phyloP scores from a whole-genome alignment of 2,888 invertebrate genomes.

The Pseudococcus jackbeardsleyi region DNA sequence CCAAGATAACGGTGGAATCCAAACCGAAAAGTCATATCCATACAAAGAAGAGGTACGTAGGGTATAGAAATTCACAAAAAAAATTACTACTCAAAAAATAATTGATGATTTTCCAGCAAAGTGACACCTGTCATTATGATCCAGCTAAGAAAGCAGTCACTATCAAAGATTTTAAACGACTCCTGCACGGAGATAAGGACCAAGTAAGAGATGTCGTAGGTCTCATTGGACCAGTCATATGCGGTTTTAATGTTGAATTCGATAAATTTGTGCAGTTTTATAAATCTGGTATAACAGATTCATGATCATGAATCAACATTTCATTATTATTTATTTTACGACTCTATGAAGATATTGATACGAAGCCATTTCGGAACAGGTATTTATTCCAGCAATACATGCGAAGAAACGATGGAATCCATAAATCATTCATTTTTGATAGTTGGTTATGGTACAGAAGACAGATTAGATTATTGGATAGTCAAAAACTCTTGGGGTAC shows the following conservation, averaged over 20 bases:
- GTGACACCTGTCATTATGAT: background rate
- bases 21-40: background rate
- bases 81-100: background rate
- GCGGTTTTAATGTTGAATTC: background rate
- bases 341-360: background rate
- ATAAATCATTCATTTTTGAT: constrained; percentile 90
- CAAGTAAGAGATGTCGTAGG: background rate
- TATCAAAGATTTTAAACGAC: background rate
- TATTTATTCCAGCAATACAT: background rate
- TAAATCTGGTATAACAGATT: background rate
- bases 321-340: too few species aligned
- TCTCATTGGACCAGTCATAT: background rate
- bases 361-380: background rate
- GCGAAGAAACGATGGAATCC: background rate
- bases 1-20: background rate
- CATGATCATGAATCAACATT: too few species aligned
- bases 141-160: background rate
- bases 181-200: background rate
- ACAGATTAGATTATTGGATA: constrained; percentile 82
- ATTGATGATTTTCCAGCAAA: background rate
- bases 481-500: constrained; percentile 89
- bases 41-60: background rate
- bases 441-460: constrained; percentile 84
- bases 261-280: background rate
- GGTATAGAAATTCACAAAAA: background rate